These are phyloP conservation scores for Drosophila busckii DNA, from an alignment of 1,140 invertebrate genomes.

Conservation along the genomic window DNA sequence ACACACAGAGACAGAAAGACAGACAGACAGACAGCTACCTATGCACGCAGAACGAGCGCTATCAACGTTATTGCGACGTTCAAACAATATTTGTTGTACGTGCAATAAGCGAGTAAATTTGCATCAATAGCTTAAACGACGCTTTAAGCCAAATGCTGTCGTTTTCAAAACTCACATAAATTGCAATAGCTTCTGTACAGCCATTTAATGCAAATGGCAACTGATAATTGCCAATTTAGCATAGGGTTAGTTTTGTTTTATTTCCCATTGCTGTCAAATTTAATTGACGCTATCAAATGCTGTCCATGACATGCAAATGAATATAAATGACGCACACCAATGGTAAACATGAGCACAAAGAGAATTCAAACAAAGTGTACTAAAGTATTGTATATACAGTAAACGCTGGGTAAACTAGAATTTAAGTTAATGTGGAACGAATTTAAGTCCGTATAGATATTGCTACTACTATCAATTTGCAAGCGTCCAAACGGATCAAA, in stretches of 20 bases:
- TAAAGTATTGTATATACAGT: no score
- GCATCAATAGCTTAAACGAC: slow-evolving; percentile 2
- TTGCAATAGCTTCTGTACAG: no score
- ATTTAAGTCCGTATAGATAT: no score
- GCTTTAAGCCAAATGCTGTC: no score
- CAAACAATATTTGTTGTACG: slow-evolving; percentile 22
- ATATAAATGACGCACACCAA: slow-evolving; percentile 45
- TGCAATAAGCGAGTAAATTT: slow-evolving; percentile 1
- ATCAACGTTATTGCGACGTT: slow-evolving; percentile 21
- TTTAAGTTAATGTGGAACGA: no score
- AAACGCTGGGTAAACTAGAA: no score
- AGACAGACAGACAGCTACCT: neutral
- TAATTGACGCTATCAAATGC: slow-evolving; percentile 49
- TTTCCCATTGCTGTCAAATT: slow-evolving; percentile 5
- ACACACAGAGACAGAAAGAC: slow-evolving; percentile 2
- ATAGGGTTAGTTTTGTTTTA: slow-evolving; percentile 8
- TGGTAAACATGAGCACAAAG: slow-evolving; percentile 2
- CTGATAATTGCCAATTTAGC: neutral
- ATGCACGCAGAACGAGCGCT: no score
- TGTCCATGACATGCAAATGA: slow-evolving; percentile 53
- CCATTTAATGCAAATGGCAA: no score
- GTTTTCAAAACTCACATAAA: no score
- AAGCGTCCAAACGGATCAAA: no score
- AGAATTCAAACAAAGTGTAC: neutral
- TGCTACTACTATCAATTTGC: no score